These are phyloP conservation scores for Percopsis omiscomaycus DNA, from an alignment of 2,797 vertebrate species.

Conservation along the genomic window DNA sequence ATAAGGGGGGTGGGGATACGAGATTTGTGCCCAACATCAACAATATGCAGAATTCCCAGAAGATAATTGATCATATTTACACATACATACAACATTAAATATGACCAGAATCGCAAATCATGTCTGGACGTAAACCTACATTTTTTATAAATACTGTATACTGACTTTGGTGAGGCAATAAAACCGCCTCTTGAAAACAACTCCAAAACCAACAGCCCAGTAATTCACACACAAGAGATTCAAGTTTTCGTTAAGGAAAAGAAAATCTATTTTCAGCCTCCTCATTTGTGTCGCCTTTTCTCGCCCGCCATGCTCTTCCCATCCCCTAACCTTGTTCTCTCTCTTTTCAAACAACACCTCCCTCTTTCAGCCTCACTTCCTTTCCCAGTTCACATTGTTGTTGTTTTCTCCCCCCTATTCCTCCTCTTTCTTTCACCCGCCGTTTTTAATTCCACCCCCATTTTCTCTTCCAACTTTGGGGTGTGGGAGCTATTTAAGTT, in stretches of 20 bases:
- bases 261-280: constrained; percentile 54
- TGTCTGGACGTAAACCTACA: too few species aligned
- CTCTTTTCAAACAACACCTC: constrained; percentile 53
- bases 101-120: too few species aligned
- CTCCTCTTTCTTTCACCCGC: constrained; percentile 65
- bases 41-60: too few species aligned
- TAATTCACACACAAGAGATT: too few species aligned
- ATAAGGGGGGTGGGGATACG: too few species aligned
- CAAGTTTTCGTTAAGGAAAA: constrained; percentile 1
- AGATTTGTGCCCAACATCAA: too few species aligned
- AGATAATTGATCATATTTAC: too few species aligned
- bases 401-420: constrained; percentile 53
- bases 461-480: constrained; percentile 57
- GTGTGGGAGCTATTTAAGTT: constrained; percentile 51
- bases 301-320: constrained; percentile 47
- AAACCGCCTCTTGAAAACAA: too few species aligned
- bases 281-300: constrained; percentile 43
- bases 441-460: constrained; percentile 71
- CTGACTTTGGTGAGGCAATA: too few species aligned
- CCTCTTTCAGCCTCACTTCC: constrained; percentile 67
- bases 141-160: too few species aligned
- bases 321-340: constrained; percentile 60
- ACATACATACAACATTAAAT: too few species aligned
- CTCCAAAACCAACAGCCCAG: too few species aligned
- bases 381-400: constrained; percentile 64